Base-by-base conservation (phyloP, 2,113 vertebrate genomes). In the Odocoileus virginianus region DNA sequence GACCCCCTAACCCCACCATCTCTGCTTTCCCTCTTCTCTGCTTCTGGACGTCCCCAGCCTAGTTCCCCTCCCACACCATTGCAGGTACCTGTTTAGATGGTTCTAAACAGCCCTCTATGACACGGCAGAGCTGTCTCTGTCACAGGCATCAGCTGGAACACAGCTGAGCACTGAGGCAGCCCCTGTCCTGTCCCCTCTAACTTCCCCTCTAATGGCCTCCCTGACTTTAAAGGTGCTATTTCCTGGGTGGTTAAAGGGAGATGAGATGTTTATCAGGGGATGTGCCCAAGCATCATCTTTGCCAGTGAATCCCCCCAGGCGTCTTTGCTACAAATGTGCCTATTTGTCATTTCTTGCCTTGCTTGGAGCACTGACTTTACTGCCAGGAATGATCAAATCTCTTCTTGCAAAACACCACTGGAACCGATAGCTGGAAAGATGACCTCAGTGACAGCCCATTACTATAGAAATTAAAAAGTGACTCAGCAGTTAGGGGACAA, bases 341-440 rank as follows among this genome's bases (percentile, higher is more conserved):
- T 87, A 12, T 81, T 94, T 95, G 84, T 97, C 85, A 43, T 92
- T 92, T 96, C 58, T 52, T 6, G 43, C 79, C 54, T 96, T 94
- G 61, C 92, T 97, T 90, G 84, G 79, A 93, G 30, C 96, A 28
- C 33, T 0, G 27, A 76, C 45, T 97, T 92, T 67, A 81, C 57
- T 95, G 92, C 76, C 60, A 97, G 84, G 45, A 95, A 95, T 92
- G 92, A 97, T 92, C 92, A 90, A n/a, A 95, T 94, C 79, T 94
- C 91, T 71, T 90, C 71, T 81, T 96, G 71, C 47, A 84, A 93
- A 84, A 50, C 3, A 71, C 40, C 58, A 3, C 52, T 11, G 12
- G 94, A 96, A 87, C 45, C 40, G 40, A 91, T 40, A 76, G 47
- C 89, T 67, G 47, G 52, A 36, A 93, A 89, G 89, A 93, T 94